Percentiles rank a stretch among this genome's conserved stretches.
These are phyloP conservation scores for Acrocyrtus sp. DNA, from an alignment of 2,888 invertebrate species.

Conservation along the genomic window DNA sequence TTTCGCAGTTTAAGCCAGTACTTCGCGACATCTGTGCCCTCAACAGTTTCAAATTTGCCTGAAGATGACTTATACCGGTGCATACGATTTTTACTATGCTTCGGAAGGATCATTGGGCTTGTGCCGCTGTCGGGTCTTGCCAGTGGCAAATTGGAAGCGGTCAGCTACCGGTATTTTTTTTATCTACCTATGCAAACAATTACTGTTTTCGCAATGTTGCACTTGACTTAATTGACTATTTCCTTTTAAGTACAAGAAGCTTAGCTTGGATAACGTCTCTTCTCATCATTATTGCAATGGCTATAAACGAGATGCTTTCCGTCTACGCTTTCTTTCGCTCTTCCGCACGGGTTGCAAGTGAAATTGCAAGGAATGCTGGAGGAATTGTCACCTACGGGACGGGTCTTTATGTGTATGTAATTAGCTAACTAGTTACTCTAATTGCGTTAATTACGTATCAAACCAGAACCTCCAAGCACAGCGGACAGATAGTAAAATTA, in stretches of 20 bases:
- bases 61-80: slow-evolving; percentile 29
- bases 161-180: slow-evolving; percentile 14
- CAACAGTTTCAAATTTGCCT: no score
- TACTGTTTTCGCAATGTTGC: background rate
- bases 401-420: background rate
- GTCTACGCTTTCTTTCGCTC: background rate
- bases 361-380: background rate
- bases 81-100: slow-evolving; percentile 10
- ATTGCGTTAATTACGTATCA: background rate
- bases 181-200: background rate
- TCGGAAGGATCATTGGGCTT: slow-evolving; percentile 24
- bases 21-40: no score
- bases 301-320: background rate
- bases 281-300: background rate
- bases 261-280: background rate
- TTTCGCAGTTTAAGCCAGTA: no score
- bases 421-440: no score
- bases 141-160: slow-evolving; percentile 1
- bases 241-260: background rate
- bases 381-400: background rate
- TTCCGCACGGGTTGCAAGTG: background rate
- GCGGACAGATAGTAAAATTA: background rate
- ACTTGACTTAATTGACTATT: background rate
- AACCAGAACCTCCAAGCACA: background rate
- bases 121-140: slow-evolving; percentile 25